These are phyloP conservation scores for Umimayanthus kanabou DNA, from an alignment of 92 coral and sea anemone genomes.

Conservation along the genomic window DNA sequence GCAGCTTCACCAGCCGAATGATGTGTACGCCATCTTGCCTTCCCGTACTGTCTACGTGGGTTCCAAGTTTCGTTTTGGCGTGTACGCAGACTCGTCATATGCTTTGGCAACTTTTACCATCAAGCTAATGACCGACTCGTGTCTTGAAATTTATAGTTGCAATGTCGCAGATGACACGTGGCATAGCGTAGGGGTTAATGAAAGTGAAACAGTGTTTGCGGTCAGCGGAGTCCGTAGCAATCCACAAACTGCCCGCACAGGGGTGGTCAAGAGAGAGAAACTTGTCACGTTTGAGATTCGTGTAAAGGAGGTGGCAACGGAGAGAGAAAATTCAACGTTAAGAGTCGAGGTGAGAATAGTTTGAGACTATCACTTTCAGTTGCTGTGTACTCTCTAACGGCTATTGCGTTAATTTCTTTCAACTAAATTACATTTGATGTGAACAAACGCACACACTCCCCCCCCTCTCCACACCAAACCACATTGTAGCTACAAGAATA, in stretches of 20 bases:
- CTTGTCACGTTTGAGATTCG: slow-evolving; percentile 52
- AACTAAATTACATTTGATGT: too few relatives aligned
- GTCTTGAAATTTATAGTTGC: slow-evolving; percentile 37
- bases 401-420: too few relatives aligned
- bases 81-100: slow-evolving; percentile 54
- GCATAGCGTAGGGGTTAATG: slow-evolving; percentile 50
- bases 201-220: slow-evolving; percentile 48
- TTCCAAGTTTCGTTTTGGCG: slow-evolving; percentile 36
- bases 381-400: too few relatives aligned
- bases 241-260: slow-evolving; percentile 48
- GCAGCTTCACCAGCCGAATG: slow-evolving; percentile 42
- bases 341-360: slow-evolving; percentile 44
- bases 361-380: background rate
- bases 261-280: slow-evolving; percentile 47
- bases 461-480: too few relatives aligned
- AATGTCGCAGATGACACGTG: slow-evolving; percentile 44
- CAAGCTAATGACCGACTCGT: slow-evolving; percentile 41
- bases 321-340: slow-evolving; percentile 39
- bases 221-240: slow-evolving; percentile 51
- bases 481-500: too few relatives aligned
- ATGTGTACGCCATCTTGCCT: slow-evolving; percentile 56
- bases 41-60: slow-evolving; percentile 49
- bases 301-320: slow-evolving; percentile 56
- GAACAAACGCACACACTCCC: too few relatives aligned
- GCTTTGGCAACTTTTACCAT: slow-evolving; percentile 46